Base-by-base conservation (phyloP, 2,888 invertebrate species). In the Tridacna gigas region DNA sequence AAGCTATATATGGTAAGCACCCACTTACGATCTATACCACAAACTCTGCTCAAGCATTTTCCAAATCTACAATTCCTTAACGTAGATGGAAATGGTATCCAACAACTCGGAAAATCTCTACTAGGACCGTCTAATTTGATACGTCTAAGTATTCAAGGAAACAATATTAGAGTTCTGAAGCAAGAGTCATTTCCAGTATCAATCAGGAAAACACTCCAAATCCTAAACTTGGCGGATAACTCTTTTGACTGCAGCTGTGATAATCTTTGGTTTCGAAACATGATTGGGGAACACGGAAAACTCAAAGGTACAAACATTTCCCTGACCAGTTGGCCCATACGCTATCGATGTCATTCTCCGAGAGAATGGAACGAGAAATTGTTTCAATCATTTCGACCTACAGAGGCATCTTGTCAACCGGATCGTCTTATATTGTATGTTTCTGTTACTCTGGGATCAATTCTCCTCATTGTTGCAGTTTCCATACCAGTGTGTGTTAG, bases 211-310 rank as follows among this genome's bases (percentile, higher is more conserved):
- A 76, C 76, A 13, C 45, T 80, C 9, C 15, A 15, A 47, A 61
- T 7, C 0, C n/a, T 80, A 9, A 61, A 69, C 45, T 45, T 80
- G 45, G 69, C 56, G 20, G 26, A 69, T 26, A 80, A 80, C 51
- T 74, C 75, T n/a, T 76, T 80, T 47, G 26, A 25, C 9, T 80
- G 80, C 47, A 63, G 66, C 13, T 80, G 80, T 76, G 65, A 69
- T 4, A 69, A 74, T n/a, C 67, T 80, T 18, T 76, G 76, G 76
- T 80, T 80, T 60, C 51, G 80, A 63, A 63, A 67, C 37, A 76
- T 75, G 80, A 60, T 80, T 22, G 71, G 22, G 28, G 47, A 47
- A n/a, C 20, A 28, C 15, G 75, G n/a, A 25, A 75, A 67, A 7
- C 63, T 25, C n/a, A 15, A 11, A 45, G 56, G 56, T 12, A 69